These are phyloP conservation scores for Nibea coibor DNA, from an alignment of 2,113 vertebrate species.

Conservation along the genomic window DNA sequence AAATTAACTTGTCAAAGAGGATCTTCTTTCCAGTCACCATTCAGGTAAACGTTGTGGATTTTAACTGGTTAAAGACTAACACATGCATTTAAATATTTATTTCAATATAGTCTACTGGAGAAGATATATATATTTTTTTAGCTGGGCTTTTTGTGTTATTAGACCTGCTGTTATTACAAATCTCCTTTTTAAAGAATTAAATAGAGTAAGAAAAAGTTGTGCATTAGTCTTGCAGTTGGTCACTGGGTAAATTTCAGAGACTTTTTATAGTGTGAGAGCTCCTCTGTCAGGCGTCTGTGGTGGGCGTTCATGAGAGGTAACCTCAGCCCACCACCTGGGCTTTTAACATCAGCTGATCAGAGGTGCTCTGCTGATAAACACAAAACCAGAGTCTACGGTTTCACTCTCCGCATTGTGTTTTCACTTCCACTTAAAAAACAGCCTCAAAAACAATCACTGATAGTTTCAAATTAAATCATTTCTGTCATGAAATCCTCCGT, in stretches of 20 bases:
- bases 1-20: background rate
- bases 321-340: conserved; percentile 36
- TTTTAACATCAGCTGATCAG: conserved; percentile 52
- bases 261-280: conserved; percentile 43
- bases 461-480: conserved; percentile 55
- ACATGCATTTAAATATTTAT: background rate
- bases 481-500: conserved; percentile 38
- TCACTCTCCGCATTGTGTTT: conserved; percentile 21
- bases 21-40: background rate
- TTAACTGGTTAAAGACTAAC: background rate
- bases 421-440: conserved; percentile 22
- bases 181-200: too few species aligned
- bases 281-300: conserved; percentile 7
- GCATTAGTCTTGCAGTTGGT: background rate
- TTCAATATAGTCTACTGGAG: background rate
- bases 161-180: background rate
- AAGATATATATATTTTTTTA: too few species aligned
- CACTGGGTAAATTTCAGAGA: background rate
- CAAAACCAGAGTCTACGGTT: conserved; percentile 49
- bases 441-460: conserved; percentile 31
- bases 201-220: too few species aligned
- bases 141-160: background rate
- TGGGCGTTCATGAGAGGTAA: conserved; percentile 5
- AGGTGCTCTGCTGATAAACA: conserved; percentile 30
- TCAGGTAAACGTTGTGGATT: background rate